Base-by-base conservation (phyloP, 2,888 invertebrate species). In the Latheticus oryzae region DNA sequence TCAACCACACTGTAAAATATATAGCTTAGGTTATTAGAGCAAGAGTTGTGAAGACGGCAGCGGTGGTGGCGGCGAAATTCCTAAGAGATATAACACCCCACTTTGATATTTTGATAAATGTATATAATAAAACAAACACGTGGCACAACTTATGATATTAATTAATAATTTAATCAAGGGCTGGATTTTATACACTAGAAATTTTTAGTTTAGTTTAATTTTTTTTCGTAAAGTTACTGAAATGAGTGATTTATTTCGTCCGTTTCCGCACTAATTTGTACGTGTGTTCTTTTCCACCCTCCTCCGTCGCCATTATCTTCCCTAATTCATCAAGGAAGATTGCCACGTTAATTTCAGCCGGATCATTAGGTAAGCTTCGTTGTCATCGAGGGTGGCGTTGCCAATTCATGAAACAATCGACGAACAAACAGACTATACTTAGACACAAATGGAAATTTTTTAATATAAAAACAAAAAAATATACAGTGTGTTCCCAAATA, bases 281-380 rank as follows among this genome's bases (percentile, higher is more conserved):
- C 40, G 51, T 40, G 51, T 51, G 51, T 51, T 32, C 40, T n/a
- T 51, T 50, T 37, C 50, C 50, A 37, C 28, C 38, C 13, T 16
- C 37, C 50, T 16, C 50, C 50, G 11, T 21, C 23, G 30, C 55
- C 67, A 65, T 67, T 64, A 65, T 61, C 61, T 60, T 63, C 59
- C 65, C 69, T 66, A 69, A 70, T 71, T 71, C 71, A 71, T 71
- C 71, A 71, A 69, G 65, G 67, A 64, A 65, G 69, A 68, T 70
- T 69, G 71, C 68, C 71, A 69, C 70, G 69, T 70, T 71, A 70
- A 70, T 70, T 70, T 71, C 66, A 62, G 67, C 60, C 55, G 70
- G 68, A 70, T 71, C 71, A 71, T 71, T 71, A 71, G 71, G 70
- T 71, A 70, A 70, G 69, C 70, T 64, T 65, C 54, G 64, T 70